Evolutionary conservation across 1,140 invertebrate species (phyloP), one percentile per base, ranked within the genome.

Genomic region (Camponotus pennsylvanicus): DNA sequence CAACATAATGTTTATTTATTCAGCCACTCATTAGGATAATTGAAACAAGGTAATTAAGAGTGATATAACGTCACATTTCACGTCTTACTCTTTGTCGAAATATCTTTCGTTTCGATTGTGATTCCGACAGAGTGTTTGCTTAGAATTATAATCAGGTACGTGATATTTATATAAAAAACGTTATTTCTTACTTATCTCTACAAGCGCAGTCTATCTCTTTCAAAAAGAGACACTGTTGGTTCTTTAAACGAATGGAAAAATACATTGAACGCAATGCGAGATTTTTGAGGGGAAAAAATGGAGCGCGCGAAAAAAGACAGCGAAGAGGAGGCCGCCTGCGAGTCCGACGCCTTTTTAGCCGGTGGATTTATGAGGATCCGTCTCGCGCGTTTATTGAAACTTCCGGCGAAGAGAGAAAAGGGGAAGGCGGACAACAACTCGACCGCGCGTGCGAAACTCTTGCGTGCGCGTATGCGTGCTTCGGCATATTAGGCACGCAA

Each of bases 381-480:
- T 94, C 92, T 93, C 92, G 92, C 88, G 91, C 86, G 89, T 93
- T 94, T 90, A 94, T 94, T 94, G 93, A 92, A 93, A 93, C 93
- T 94, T 94, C 93, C 93, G 93, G 93, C 84, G 91, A 87, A 18
- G 27, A 49, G 66, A 86, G 76, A 77, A 79, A 87, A 88, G 64
- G 88, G 88, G 90, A 87, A 90, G 86, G 79, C 52, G 42, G 55
- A 15, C 57, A 67, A 52, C 49, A 52, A 52, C 15, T 52, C 49
- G 42, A 18, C 76, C 34, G 77, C 64, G 67, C 79, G 67, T 82
- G 79, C 79, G 79, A 82, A 82, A 82, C 79, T 82, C 67, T 73
- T 71, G 79, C 79, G 52, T 82, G 64, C 49, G 49, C 52, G 78
- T 78, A 52, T 78, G 77, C 42, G 32, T 80, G 77, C 64, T 34